A percentile compares a stretch with the other conserved stretches of the same genome.
These are phyloP conservation scores for Saccostrea echinata DNA, from an alignment of 1,140 invertebrate species.

Conservation along the genomic window DNA sequence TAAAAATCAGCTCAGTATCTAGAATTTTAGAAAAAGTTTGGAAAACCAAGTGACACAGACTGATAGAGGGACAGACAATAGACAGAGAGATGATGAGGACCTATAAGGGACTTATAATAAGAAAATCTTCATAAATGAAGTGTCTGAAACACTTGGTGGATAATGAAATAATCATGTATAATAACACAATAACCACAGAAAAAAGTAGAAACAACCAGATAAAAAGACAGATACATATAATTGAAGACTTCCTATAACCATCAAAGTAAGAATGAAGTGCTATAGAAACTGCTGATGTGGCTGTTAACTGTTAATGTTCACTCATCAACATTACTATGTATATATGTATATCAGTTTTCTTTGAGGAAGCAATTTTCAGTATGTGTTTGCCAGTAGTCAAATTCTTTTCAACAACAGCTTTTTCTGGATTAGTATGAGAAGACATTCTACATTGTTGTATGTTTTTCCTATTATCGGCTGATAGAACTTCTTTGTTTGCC, in stretches of 20 bases:
- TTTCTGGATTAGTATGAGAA: not conserved
- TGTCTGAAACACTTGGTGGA: no score
- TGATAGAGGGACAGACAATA: no score
- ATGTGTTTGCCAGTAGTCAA: not conserved
- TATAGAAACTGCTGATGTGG: not conserved
- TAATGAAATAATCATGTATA: no score
- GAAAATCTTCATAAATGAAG: no score
- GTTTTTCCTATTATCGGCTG: not conserved
- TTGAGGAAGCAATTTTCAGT: not conserved
- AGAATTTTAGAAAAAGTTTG: no score
- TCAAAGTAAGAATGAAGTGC: not conserved
- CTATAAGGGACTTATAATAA: no score
- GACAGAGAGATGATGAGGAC: no score
- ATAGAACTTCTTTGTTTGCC: not conserved
- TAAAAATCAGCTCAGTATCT: no score
- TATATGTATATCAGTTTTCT: not conserved
- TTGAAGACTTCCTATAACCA: not conserved
- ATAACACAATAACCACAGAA: no score
- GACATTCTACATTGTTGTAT: not conserved
- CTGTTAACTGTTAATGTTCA: not conserved
- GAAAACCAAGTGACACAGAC: no score
- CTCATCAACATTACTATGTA: not conserved
- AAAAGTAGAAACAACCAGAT: no score
- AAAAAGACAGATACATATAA: no score
- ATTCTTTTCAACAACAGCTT: not conserved